A percentile compares a stretch with the other conserved stretches of the same genome.
Conservation (phyloP, 2,797 vertebrate genomes). For the Hoplostethus mediterraneus region DNA sequence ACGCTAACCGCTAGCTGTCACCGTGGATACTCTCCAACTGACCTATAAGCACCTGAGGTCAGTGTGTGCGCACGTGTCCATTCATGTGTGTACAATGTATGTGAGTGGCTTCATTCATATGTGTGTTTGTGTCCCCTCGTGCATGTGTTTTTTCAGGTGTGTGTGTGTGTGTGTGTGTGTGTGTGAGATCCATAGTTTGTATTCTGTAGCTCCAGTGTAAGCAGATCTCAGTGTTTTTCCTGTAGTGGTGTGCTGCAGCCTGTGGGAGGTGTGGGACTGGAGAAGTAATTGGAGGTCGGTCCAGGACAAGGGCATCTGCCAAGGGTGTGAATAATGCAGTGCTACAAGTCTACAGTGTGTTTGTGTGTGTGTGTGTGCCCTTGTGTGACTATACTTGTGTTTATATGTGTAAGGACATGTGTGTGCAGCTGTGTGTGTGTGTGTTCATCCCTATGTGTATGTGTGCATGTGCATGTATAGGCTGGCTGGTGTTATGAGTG, state of each 20-base stretch:
- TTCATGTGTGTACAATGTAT: neutral
- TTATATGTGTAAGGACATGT: neutral
- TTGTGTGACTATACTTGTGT: neutral
- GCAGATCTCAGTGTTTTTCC: constrained; percentile 24
- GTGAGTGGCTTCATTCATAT: neutral
- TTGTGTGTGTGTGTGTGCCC: neutral
- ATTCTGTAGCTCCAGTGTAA: constrained; percentile 29
- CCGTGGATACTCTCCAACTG: constrained; percentile 20
- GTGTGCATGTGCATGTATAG: too few species aligned
- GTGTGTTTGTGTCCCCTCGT: neutral
- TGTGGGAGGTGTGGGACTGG: constrained; percentile 1
- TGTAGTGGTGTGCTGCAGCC: neutral
- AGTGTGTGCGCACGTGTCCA: neutral
- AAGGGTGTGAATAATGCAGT: constrained; percentile 54
- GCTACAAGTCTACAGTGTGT: neutral
- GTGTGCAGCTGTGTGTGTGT: neutral
- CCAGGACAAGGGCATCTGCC: constrained; percentile 51
- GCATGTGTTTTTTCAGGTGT: neutral
- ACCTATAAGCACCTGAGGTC: constrained; percentile 13
- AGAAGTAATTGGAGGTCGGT: constrained; percentile 31
- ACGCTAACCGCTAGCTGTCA: constrained; percentile 1
- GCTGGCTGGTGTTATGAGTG: neutral
- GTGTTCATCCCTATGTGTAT: too few species aligned
- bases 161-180: constrained; percentile 20
- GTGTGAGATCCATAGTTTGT: constrained; percentile 18